Conservation (phyloP, 1,140 invertebrate species). For the Aphis craccivora region DNA sequence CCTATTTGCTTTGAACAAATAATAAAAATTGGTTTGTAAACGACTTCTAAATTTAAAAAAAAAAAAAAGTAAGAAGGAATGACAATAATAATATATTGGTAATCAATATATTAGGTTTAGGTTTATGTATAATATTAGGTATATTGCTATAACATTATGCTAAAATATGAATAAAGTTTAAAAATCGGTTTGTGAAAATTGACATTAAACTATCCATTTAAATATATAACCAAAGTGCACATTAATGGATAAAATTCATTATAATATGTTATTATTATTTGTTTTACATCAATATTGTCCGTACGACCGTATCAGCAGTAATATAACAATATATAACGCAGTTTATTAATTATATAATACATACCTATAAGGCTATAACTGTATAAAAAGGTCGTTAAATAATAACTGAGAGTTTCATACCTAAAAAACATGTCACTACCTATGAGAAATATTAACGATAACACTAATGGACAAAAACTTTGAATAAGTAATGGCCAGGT, state of each 20-base stretch:
- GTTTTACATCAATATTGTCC: not conserved
- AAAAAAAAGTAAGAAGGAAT: not conserved
- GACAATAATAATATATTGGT: not conserved
- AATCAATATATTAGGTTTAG: not conserved
- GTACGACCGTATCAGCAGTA: not conserved
- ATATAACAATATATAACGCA: not conserved
- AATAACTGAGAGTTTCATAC: not conserved
- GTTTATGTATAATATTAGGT: not conserved
- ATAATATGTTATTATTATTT: slow-evolving; percentile 11
- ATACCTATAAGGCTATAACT: not conserved
- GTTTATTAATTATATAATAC: not conserved
- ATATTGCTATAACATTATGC: not conserved
- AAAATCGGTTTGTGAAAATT: not conserved
- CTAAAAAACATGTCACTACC: not conserved
- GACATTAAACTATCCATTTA: not conserved
- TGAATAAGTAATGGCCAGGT: not conserved
- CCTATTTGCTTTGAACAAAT: not conserved
- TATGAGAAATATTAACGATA: not conserved
- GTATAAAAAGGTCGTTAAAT: not conserved
- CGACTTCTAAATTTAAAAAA: not conserved
- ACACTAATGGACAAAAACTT: slow-evolving; percentile 24
- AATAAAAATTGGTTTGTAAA: not conserved
- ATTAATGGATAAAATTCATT: not conserved
- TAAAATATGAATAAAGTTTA: not conserved
- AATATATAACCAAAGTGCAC: not conserved